Base-by-base conservation (phyloP, 2,888 invertebrate genomes). In the Drosophila tripunctata region DNA sequence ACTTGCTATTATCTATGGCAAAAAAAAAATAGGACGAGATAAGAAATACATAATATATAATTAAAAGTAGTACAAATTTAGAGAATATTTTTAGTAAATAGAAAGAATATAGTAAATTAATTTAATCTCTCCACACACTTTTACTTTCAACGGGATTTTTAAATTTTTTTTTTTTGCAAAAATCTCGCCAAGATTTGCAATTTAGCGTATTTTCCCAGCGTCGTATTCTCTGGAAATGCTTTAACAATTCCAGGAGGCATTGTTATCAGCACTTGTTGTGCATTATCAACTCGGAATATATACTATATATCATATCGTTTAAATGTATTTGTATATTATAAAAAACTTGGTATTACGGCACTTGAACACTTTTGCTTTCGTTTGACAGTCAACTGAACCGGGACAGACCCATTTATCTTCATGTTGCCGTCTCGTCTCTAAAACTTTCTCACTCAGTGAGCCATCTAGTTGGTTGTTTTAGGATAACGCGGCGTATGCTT, bases 331-430 rank as follows among this genome's bases (percentile, higher is more conserved):
- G 14, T 40, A n/a, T 30, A 17, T 31, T 51, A 8, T 24, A 43
- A 3, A 17, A 15, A 8, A 35, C 41, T 48, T 22, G 12, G 31
- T 50, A 36, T 38, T 44, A 31, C 17, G 48, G 47, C 65, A 83
- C 60, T 67, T 54, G 45, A 55, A 27, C 58, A 78, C 79, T 80
- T 69, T 80, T 78, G 78, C 85, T 78, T 78, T 78, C 78, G 62
- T 60, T 78, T 19, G 35, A 17, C 55, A 21, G 27, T 31, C 27
- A 17, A 35, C 2, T 19, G 10, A 24, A 10, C 22, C 15, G 38
- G 44, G 40, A 33, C 55, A 12, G 55, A 7, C 27, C 51, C 76
- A 71, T 60, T 71, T 55, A 71, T 69, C 57, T 57, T 56, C 19
- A 14, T 21, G 19, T n/a, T n/a, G n/a, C n/a, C n/a, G n/a, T n/a